Evolutionary conservation across 1,140 invertebrate species (phyloP).

Genomic region (Arctopsyche grandis): DNA sequence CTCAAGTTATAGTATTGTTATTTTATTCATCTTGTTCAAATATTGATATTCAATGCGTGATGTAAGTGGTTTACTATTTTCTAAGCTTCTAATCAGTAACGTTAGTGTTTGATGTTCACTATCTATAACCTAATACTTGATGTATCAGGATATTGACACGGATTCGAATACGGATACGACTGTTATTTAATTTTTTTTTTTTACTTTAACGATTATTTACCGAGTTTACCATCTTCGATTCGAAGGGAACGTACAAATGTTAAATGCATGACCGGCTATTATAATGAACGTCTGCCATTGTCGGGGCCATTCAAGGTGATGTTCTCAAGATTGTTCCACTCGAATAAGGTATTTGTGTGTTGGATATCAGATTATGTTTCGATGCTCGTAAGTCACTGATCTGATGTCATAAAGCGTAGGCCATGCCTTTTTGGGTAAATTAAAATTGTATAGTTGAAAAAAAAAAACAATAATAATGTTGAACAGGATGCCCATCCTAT

Average conservation of each 20-base stretch:
- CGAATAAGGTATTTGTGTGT: not conserved
- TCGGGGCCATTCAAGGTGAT: constrained; percentile 19
- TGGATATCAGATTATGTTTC: not conserved
- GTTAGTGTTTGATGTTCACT: no score
- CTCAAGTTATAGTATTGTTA: no score
- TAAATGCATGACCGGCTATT: constrained; percentile 12
- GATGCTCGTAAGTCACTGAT: not conserved
- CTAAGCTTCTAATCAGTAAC: no score
- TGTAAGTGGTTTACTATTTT: no score
- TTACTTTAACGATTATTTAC: no score
- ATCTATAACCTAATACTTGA: not conserved
- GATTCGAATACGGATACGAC: constrained; percentile 3
- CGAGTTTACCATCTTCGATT: not conserved
- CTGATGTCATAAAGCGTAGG: constrained; percentile 1
- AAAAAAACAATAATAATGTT: no score
- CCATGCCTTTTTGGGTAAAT: no score
- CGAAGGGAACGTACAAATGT: constrained; percentile 12
- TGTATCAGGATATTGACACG: constrained; percentile 13
- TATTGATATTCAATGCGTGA: no score
- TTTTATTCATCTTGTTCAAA: no score
- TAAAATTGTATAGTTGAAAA: no score
- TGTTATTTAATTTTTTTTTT: no score
- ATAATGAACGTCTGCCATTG: constrained; percentile 10
- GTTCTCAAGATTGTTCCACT: constrained; percentile 11
- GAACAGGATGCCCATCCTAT: no score